Evolutionary conservation across 2,888 invertebrate species (phyloP).

Genomic region (Plebejus argus): DNA sequence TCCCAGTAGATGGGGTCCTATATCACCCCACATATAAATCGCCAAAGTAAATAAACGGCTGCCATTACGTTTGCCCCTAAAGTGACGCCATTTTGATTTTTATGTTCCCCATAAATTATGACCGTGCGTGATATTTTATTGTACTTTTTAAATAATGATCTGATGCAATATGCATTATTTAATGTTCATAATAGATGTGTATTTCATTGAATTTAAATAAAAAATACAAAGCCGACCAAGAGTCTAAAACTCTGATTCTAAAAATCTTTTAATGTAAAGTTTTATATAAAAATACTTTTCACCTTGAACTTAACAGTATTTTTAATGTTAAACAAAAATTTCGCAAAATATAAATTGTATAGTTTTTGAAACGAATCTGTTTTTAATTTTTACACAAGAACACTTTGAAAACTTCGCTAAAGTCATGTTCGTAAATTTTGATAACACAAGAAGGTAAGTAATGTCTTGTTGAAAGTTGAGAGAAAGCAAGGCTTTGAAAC

Average conservation of each 20-base stretch:
- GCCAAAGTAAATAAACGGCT: conserved; percentile 77
- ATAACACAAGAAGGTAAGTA: background rate
- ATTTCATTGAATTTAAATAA: background rate
- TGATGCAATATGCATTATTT: background rate
- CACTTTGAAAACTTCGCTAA: conserved; percentile 3
- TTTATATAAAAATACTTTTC: too few relatives aligned
- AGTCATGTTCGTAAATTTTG: background rate
- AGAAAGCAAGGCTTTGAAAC: background rate
- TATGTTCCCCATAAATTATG: conserved; percentile 51
- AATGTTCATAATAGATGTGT: background rate
- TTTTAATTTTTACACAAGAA: background rate
- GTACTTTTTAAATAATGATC: background rate
- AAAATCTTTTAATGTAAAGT: too few relatives aligned
- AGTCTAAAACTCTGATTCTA: too few relatives aligned
- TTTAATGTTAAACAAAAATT: too few relatives aligned
- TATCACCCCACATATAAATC: conserved; percentile 67
- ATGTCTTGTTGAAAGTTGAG: background rate
- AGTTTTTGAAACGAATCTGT: too few relatives aligned
- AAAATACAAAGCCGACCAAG: too few relatives aligned
- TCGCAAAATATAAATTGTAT: too few relatives aligned
- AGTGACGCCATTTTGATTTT: conserved; percentile 68
- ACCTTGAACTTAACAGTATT: too few relatives aligned
- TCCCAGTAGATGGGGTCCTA: conserved; percentile 52
- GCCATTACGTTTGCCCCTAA: conserved; percentile 73
- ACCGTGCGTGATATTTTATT: conserved; percentile 33